These are phyloP conservation scores for Rotaria sp. DNA, from an alignment of 2,888 invertebrate species.

Conservation along the genomic window DNA sequence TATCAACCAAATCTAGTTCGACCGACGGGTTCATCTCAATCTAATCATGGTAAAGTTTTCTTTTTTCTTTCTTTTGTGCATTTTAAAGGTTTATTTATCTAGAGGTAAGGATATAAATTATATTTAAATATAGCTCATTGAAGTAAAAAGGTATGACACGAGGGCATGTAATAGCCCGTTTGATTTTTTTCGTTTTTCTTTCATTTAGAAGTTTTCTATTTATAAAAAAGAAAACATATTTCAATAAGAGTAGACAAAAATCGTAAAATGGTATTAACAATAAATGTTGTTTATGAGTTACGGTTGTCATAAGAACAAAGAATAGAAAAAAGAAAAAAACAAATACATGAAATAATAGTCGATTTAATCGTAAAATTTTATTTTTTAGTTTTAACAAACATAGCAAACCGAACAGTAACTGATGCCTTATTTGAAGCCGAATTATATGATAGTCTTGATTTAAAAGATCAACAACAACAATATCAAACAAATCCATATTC, in stretches of 20 bases:
- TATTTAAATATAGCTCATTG: too few relatives aligned
- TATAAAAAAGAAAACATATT: background rate
- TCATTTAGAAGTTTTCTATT: background rate
- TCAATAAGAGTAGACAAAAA: background rate
- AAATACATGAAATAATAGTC: background rate
- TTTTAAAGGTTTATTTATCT: too few relatives aligned
- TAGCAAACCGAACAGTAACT: background rate
- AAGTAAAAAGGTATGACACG: too few relatives aligned
- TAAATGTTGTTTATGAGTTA: too few relatives aligned
- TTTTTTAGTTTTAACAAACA: background rate
- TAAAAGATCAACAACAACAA: background rate
- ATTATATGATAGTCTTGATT: background rate
- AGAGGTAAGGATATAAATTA: too few relatives aligned
- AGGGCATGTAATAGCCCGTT: too few relatives aligned
- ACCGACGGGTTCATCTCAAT: background rate
- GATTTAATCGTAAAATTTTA: background rate
- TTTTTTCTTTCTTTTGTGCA: too few relatives aligned
- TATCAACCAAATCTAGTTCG: background rate
- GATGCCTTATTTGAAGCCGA: background rate
- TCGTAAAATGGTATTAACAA: background rate
- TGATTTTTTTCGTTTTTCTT: background rate
- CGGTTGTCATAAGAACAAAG: too few relatives aligned
- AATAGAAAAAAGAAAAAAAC: background rate
- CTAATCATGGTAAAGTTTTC: background rate
- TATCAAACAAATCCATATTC: background rate